These are phyloP conservation scores for Cosmia pyralina DNA, from an alignment of 2,888 invertebrate species.

Conservation along the genomic window DNA sequence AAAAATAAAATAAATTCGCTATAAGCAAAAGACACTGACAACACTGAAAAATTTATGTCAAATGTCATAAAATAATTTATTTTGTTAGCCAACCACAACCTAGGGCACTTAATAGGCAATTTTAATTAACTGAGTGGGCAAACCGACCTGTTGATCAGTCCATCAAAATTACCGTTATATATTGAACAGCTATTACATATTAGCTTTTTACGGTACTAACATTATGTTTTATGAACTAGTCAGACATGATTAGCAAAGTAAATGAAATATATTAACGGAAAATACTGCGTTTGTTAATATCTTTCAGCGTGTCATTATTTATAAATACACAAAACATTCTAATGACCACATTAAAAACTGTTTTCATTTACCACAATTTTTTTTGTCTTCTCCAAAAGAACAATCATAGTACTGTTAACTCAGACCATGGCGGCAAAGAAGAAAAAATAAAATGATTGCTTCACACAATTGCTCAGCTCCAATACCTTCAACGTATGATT, in stretches of 20 bases:
- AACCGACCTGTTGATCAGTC: constrained; percentile 40
- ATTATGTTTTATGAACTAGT: constrained; percentile 20
- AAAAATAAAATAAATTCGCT: background rate
- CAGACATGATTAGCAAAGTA: constrained; percentile 13
- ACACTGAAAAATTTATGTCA: constrained; percentile 7
- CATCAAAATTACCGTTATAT: constrained; percentile 48
- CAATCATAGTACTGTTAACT: constrained; percentile 62
- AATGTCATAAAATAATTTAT: constrained; percentile 29
- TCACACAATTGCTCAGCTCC: constrained; percentile 63
- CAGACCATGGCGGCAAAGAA: constrained; percentile 37
- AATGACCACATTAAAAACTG: constrained; percentile 27
- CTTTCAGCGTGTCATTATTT: background rate
- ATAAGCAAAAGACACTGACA: too few relatives aligned
- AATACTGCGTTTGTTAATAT: background rate
- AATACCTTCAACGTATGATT: constrained; percentile 61
- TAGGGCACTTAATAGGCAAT: constrained; percentile 22
- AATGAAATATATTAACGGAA: constrained; percentile 39
- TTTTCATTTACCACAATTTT: constrained; percentile 35
- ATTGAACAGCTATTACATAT: constrained; percentile 38
- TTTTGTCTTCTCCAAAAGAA: constrained; percentile 36
- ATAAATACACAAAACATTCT: constrained; percentile 19
- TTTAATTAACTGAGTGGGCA: constrained; percentile 32
- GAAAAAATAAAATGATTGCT: constrained; percentile 65
- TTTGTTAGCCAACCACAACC: constrained; percentile 38
- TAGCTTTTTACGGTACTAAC: constrained; percentile 41